These are phyloP conservation scores for Spea hammondii DNA, from an alignment of 2,797 vertebrate species.

Conservation along the genomic window DNA sequence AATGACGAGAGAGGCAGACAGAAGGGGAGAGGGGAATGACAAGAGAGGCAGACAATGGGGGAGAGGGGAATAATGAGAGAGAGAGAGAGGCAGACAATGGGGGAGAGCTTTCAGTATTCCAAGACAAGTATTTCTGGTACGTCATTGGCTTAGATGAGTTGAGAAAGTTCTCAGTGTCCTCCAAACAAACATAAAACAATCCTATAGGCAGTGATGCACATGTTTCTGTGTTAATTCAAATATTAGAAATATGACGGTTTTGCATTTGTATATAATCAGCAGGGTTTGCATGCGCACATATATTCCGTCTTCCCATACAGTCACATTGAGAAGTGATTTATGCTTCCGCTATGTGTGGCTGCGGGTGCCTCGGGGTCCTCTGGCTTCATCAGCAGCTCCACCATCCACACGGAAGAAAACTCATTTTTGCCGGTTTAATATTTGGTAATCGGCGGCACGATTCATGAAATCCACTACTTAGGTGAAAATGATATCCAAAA, in stretches of 20 bases:
- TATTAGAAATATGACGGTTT: background rate
- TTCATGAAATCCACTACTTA: too few species aligned
- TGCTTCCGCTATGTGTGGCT: background rate
- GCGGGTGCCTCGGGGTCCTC: background rate
- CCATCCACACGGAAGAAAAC: background rate
- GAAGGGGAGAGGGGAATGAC: too few species aligned
- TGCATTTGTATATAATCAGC: background rate
- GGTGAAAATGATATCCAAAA: too few species aligned
- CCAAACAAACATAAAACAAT: background rate
- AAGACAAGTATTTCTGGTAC: too few species aligned
- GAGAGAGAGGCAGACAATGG: too few species aligned
- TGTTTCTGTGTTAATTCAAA: background rate
- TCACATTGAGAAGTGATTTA: slow-evolving; percentile 1
- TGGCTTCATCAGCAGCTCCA: background rate
- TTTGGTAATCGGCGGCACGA: background rate
- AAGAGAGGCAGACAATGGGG: too few species aligned
- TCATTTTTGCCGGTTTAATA: background rate
- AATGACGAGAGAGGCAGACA: too few species aligned
- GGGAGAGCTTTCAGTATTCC: too few species aligned
- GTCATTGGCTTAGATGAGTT: background rate
- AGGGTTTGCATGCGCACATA: background rate
- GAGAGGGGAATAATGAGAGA: too few species aligned
- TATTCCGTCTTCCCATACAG: background rate
- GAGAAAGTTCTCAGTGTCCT: too few species aligned
- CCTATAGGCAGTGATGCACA: background rate